phyloP scores from a whole-genome alignment of 2,888 invertebrate species.

The Hesperia comma region DNA sequence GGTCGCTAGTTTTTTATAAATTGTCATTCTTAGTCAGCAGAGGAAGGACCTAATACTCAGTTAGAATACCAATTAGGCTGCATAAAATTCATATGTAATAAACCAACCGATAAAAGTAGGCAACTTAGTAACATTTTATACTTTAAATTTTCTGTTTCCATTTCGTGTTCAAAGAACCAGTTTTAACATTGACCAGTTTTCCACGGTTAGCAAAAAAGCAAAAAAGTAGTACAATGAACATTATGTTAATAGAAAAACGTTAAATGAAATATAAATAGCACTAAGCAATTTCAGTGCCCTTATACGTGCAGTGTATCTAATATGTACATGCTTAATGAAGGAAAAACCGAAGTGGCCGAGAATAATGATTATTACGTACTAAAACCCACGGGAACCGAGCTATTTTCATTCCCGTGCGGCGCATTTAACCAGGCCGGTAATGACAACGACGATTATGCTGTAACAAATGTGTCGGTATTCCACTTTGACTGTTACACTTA shows the following conservation, averaged over 20 bases:
- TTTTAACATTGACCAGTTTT: not conserved
- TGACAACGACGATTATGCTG: constrained; percentile 10
- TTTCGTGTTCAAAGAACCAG: not conserved
- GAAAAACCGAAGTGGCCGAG: constrained; percentile 20
- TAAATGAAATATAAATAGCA: constrained; percentile 4
- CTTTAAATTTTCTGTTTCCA: no score
- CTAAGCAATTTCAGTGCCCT: constrained; percentile 18
- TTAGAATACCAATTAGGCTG: no score
- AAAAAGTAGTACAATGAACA: not conserved
- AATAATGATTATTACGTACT: constrained; percentile 26
- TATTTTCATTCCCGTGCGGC: constrained; percentile 22
- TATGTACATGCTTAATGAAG: constrained; percentile 26
- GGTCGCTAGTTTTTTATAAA: no score
- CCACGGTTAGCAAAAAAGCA: not conserved
- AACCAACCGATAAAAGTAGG: no score
- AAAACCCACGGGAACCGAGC: constrained; percentile 13
- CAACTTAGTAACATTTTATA: no score
- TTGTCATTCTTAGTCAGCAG: no score
- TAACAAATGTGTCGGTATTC: not conserved
- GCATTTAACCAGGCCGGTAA: constrained; percentile 8
- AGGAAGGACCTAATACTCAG: no score
- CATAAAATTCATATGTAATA: no score
- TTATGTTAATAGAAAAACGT: constrained; percentile 10
- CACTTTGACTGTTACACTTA: not conserved
- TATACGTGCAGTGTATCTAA: constrained; percentile 7